Evolutionary conservation across 2,888 invertebrate species (phyloP), one percentile per base, ranked within the genome.

Genomic region (Malthinus seriepunctatus): DNA sequence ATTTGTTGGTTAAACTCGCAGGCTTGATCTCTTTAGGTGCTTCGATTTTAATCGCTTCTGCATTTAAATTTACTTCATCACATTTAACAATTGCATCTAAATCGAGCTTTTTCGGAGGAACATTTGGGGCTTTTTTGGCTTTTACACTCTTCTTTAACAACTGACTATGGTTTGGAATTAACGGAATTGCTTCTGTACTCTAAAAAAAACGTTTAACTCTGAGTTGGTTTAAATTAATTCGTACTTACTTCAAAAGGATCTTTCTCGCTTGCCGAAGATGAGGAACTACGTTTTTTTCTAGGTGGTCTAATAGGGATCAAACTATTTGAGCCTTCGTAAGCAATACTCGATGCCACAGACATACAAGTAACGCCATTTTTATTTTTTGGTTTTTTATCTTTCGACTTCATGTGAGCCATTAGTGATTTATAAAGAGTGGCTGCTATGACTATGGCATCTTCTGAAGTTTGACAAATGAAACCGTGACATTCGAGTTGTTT

Each of bases 401-500:
- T 83, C 59, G 84, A 82, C 76, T 86, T 88, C 83, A 91, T 89
- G 73, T 90, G 90, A 60, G 91, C 88, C 82, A 94, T 89, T 54
- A 95, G 82, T 33, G 92, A 92, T 79, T 93, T 91, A 80, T 95
- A 95, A 67, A 95, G 82, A 63, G 93, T 94, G 45, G 94, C 94
- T 9, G 95, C 95, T 69, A 95, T 91, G 0, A 93, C 92, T 35
- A 95, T 90, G 63, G 95, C 94, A 78, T 95, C 94, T 80, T 94
- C 93, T 32, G 93, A 89, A 70, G 89, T 89, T 77, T 89, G 89
- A 78, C 94, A 95, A 68, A 93, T 90, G 79, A 94, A 95, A 44
- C 91, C 94, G 81, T 95, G 95, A 78, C 94, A 95, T 81, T 94
- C 93, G 63, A 94, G 34, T 68, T 90, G 85, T 73, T 90, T 90